Conservation (phyloP, 2,797 vertebrate genomes). For the Pangasius krempfi region DNA sequence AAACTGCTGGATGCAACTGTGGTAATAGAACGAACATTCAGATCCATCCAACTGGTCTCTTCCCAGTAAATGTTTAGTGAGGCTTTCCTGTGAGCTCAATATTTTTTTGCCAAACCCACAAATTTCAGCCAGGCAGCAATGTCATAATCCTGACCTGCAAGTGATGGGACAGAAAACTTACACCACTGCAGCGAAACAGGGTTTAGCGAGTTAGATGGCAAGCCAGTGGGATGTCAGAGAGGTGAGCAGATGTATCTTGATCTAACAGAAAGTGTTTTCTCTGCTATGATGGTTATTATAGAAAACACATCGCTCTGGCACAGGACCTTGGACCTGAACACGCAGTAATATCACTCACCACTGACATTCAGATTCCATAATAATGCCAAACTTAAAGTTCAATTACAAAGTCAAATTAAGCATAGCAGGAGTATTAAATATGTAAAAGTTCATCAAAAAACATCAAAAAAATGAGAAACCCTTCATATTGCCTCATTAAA, state of each 20-base stretch:
- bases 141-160: background rate
- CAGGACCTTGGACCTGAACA: background rate
- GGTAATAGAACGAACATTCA: background rate
- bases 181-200: background rate
- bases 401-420: background rate
- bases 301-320: background rate
- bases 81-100: background rate
- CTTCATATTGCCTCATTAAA: background rate
- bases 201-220: background rate
- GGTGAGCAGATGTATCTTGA: background rate
- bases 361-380: background rate
- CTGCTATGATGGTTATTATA: background rate
- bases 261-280: background rate
- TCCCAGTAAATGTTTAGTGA: background rate
- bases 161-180: background rate
- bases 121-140: too few species aligned
- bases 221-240: slow-evolving; percentile 1
- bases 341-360: background rate
- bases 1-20: background rate
- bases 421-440: background rate
- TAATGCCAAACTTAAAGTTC: background rate
- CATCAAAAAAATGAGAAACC: background rate
- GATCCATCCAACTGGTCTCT: slow-evolving; percentile 12
- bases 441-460: background rate
- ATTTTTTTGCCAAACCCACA: background rate